Evolutionary conservation across 2,797 vertebrate genomes (phyloP), one percentile per base, ranked within the genome.

Genomic region (Girardinus metallicus): DNA sequence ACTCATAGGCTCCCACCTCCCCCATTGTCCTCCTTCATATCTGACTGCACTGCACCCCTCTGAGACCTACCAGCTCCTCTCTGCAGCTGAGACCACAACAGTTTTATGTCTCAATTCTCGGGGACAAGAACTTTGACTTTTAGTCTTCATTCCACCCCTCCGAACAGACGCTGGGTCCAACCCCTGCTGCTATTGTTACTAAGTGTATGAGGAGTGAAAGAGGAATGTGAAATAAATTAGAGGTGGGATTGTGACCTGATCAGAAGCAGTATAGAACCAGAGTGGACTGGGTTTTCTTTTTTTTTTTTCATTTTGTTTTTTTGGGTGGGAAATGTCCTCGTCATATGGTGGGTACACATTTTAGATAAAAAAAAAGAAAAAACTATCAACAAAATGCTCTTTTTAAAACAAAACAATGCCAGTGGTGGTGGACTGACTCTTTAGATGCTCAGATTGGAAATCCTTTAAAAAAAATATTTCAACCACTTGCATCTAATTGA

Each of bases 1-100:
- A 97, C 94, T 98, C 97, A 2, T 99, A 98, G 97, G 95, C 23
- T 39, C 31, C 3, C 15, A 13, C 62, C n/a, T 12, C 11, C 53
- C 77, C 68, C 73, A 12, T 1, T 44, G 5, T 29, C 39, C 39
- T 44, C 39, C 41, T 44, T 75, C 79, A 51, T 77, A 79, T 77
- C 68, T 60, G 80, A 83, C 85, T 85, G 86, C 70, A 83, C 83
- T 83, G 62, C 80, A 81, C 73, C 76, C 57, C 66, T 29, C 80
- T 47, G 57, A 82, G 76, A 86, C 78, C 41, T 72, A 26, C 34
- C 73, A 41, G 43, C 64, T 87, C 81, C 43, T 49, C 57, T 79
- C 60, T 73, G 43, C 80, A 79, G 77, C 83, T 81, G 77, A 85
- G 80, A 82, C 78, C 68, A 79, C 80, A 80, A 80, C 55, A 15